phyloP scores from a whole-genome alignment of 2,797 vertebrate species.

The Protosalanx chinensis region DNA sequence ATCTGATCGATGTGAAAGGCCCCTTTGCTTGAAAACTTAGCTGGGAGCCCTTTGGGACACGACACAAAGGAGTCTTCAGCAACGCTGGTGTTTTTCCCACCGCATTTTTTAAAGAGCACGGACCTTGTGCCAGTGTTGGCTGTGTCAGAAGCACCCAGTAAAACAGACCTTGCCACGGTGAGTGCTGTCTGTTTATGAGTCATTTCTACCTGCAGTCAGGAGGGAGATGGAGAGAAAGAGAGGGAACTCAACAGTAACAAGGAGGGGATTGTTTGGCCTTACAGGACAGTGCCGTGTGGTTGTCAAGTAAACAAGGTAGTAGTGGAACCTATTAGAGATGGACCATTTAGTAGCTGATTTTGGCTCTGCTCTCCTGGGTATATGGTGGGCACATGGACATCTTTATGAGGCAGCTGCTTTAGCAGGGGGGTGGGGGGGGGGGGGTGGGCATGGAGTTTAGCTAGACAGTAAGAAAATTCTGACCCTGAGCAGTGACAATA shows the following conservation, averaged over 20 bases:
- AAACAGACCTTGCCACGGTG: constrained; percentile 63
- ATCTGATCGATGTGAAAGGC: constrained; percentile 16
- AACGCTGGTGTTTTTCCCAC: constrained; percentile 24
- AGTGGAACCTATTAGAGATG: constrained; percentile 72
- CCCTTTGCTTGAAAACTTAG: constrained; percentile 7
- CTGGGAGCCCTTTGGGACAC: constrained; percentile 27
- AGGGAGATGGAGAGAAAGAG: constrained; percentile 33
- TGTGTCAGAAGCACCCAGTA: constrained; percentile 66
- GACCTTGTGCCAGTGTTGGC: constrained; percentile 52
- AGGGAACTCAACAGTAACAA: constrained; percentile 57
- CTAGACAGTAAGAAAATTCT: constrained; percentile 52
- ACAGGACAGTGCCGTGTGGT: constrained; percentile 58
- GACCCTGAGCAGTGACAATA: constrained; percentile 39
- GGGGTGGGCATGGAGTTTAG: constrained; percentile 37
- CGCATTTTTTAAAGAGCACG: constrained; percentile 35
- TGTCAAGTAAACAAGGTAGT: constrained; percentile 68
- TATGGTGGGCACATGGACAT: constrained; percentile 67
- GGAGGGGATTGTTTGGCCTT: constrained; percentile 64
- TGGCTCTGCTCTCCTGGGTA: constrained; percentile 58
- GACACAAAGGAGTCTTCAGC: constrained; percentile 39
- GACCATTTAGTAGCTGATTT: constrained; percentile 69
- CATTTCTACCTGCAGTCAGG: constrained; percentile 71
- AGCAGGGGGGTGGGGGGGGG: constrained; percentile 40
- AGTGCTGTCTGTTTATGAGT: constrained; percentile 71
- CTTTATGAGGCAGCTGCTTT: constrained; percentile 65